Percentiles rank a stretch among this genome's conserved stretches.
Evolutionary conservation across 2,113 vertebrate species (phyloP).

Genomic region (Corythaixoides concolor): DNA sequence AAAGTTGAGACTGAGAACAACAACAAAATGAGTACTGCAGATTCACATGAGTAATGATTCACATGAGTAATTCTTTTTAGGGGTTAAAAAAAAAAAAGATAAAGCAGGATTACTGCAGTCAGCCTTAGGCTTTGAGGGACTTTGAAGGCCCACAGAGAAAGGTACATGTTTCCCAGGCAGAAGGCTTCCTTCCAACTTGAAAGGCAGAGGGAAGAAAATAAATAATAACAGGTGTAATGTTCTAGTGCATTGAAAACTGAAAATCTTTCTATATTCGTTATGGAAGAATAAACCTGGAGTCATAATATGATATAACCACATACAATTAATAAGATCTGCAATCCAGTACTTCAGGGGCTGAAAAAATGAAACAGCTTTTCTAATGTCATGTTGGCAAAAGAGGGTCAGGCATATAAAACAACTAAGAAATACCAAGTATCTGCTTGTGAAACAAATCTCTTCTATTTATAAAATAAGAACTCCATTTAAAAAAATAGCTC

Average conservation of each 20-base stretch:
- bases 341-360: neutral
- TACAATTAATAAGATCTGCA: neutral
- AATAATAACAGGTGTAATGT: constrained; percentile 43
- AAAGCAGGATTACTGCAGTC: constrained; percentile 21
- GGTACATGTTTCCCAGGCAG: constrained; percentile 26
- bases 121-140: neutral
- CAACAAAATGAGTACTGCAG: neutral
- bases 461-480: neutral
- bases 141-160: constrained; percentile 1
- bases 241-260: neutral
- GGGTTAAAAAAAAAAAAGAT: neutral
- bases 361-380: neutral
- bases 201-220: constrained; percentile 51
- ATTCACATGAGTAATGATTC: neutral
- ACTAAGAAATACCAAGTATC: neutral
- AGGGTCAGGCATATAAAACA: neutral
- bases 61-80: neutral
- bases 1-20: neutral
- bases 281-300: neutral
- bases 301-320: neutral
- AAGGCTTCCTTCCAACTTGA: constrained; percentile 22
- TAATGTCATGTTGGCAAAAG: neutral
- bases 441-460: neutral
- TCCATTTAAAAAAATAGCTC: neutral
- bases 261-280: constrained; percentile 42